Evolutionary conservation across 2,888 invertebrate genomes (phyloP).

Genomic region (Drosophila subsilvestris): DNA sequence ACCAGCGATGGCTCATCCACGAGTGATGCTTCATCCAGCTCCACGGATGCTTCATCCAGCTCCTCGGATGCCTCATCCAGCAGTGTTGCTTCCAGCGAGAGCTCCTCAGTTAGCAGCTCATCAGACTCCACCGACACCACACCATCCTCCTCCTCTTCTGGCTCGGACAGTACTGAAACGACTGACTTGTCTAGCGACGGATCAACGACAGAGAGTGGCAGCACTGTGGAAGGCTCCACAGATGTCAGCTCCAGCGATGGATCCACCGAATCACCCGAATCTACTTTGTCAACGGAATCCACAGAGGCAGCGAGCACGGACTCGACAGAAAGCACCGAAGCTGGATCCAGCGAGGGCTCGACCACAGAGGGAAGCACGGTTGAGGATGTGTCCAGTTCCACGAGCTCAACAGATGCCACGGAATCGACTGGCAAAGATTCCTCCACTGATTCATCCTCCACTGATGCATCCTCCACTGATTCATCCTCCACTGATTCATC

Average conservation of each 20-base stretch:
- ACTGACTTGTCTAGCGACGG: conserved; percentile 26
- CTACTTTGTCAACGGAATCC: conserved; percentile 33
- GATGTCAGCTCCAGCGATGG: conserved; percentile 30
- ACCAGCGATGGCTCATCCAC: conserved; percentile 44
- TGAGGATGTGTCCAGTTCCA: conserved; percentile 27
- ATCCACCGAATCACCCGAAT: conserved; percentile 7
- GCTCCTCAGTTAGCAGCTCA: conserved; percentile 21
- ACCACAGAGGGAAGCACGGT: conserved; percentile 35
- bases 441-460: conserved; percentile 25
- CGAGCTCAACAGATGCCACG: conserved; percentile 39
- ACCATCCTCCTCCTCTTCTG: conserved; percentile 11
- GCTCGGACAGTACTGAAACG: conserved; percentile 11
- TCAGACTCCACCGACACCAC: conserved; percentile 17
- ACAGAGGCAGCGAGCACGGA: conserved; percentile 15
- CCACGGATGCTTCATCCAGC: conserved; percentile 35
- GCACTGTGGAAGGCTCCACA: conserved; percentile 18
- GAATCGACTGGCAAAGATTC: conserved; percentile 22
- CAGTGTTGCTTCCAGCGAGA: not conserved
- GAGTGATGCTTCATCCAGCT: conserved; percentile 34
- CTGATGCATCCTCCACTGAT: conserved; percentile 18
- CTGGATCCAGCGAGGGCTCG: conserved; percentile 27
- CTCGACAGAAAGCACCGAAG: conserved; percentile 37
- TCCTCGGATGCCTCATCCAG: conserved; percentile 10
- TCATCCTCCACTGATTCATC: conserved; percentile 5
- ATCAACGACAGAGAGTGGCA: conserved; percentile 17